These are phyloP conservation scores for Solenodon paradoxus DNA, from an alignment of 2,113 vertebrate species.

Conservation along the genomic window DNA sequence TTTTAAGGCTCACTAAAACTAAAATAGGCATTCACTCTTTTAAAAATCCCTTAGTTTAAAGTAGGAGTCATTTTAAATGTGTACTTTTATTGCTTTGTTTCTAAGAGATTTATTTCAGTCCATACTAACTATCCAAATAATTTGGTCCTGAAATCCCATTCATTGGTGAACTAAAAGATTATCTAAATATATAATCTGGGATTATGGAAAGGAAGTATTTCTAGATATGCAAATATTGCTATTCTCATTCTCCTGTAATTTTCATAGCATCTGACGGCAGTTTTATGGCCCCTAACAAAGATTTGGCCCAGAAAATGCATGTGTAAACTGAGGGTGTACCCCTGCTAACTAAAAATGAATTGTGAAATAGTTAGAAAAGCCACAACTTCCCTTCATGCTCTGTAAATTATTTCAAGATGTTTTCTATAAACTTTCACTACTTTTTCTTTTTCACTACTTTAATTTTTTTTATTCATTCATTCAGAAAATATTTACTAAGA, in stretches of 20 bases:
- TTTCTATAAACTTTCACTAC: conserved; percentile 21
- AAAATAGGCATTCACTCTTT: neutral
- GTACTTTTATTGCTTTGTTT: conserved; percentile 56
- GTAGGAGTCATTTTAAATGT: neutral
- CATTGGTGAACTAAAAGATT: conserved; percentile 22
- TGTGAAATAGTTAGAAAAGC: conserved; percentile 53
- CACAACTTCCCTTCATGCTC: conserved; percentile 4
- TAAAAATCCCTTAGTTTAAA: conserved; percentile 5
- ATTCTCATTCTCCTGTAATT: conserved; percentile 52
- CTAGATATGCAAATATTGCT: conserved; percentile 55
- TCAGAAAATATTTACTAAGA: conserved; percentile 30
- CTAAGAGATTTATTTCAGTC: conserved; percentile 49
- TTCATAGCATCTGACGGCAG: conserved; percentile 49
- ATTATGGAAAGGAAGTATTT: conserved; percentile 56
- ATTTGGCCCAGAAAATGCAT: conserved; percentile 55
- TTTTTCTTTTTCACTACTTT: conserved; percentile 35
- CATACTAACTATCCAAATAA: conserved; percentile 40
- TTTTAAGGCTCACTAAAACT: neutral
- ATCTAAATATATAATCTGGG: conserved; percentile 47
- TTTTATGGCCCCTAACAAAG: conserved; percentile 54
- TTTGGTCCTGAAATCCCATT: conserved; percentile 21
- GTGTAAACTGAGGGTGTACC: conserved; percentile 48
- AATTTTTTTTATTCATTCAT: neutral
- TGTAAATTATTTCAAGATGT: conserved; percentile 49
- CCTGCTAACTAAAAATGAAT: conserved; percentile 46